phyloP scores from a whole-genome alignment of 2,888 invertebrate species.

The Amblyteles armatorius region DNA sequence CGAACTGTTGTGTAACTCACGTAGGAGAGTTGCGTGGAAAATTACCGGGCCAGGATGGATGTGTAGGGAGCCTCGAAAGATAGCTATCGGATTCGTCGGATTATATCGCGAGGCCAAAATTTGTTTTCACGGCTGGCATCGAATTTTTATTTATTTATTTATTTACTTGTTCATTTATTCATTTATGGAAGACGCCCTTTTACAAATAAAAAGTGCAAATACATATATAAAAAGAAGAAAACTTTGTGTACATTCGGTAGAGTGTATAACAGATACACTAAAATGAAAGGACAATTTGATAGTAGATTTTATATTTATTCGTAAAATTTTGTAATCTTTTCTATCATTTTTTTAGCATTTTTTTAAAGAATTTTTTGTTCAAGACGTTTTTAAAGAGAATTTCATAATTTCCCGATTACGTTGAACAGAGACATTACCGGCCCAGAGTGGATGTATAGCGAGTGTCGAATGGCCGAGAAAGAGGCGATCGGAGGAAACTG shows the following conservation, averaged over 20 bases:
- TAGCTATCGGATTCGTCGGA: neutral
- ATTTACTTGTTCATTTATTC: too few relatives aligned
- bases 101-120: neutral
- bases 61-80: neutral
- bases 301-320: too few relatives aligned
- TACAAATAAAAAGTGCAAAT: too few relatives aligned
- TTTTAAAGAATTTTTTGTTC: too few relatives aligned
- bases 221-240: too few relatives aligned
- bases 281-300: too few relatives aligned
- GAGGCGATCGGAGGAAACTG: neutral
- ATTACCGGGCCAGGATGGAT: neutral
- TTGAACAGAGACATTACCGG: neutral
- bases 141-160: too few relatives aligned
- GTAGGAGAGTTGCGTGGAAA: conserved; percentile 10
- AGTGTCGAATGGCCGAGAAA: conserved; percentile 21
- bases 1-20: conserved; percentile 19
- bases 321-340: neutral
- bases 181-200: too few relatives aligned
- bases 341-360: too few relatives aligned
- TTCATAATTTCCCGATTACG: neutral
- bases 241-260: too few relatives aligned
- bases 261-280: too few relatives aligned
- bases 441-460: neutral
- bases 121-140: neutral
- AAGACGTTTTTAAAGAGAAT: too few relatives aligned